Evolutionary conservation across 2,888 invertebrate genomes (phyloP), one percentile per base, ranked within the genome.

Genomic region (Anodontia alba): DNA sequence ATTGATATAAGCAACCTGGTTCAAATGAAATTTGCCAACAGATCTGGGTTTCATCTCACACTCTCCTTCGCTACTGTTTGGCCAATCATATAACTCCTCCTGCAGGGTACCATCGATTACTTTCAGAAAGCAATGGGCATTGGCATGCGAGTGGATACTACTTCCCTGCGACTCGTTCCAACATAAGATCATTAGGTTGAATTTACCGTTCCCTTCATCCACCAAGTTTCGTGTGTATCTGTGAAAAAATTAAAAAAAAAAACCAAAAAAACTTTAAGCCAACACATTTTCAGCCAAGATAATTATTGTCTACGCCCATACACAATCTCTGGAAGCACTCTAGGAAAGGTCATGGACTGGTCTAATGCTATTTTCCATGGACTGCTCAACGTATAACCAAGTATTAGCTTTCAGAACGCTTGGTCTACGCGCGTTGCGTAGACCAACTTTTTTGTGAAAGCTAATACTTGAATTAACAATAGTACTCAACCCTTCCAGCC

Each of bases 121-220:
- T 89, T 94, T 99, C 97, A 99, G 98, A 94, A 99, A 98, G 94
- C 99, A 99, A 93, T 99, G 99, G 0, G 99, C 97, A 92, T 99
- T 96, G 0, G 98, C 96, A 93, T 99, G 99, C 94, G 99, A 99
- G 94, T 99, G 99, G 88, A 99, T 98, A 15, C 97, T 97, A 0
- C 99, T 98, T 0, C 97, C 97, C 87, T 98, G 98, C 0, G 98
- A 98, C 93, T 98, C 98, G 29, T 98, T 98, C 99, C 99, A 99
- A 95, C 99, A 99, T n/a, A 99, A 95, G 38, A 98, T 96, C 97
- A 99, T 98, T 87, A 99, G 95, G 95, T 99, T 99, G 95, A 98
- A 99, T 93, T 98, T 98, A 0, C 98, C 99, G 94, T 99, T 99
- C 5, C 99, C 99, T 80, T 96, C 96, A 92, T 99, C 98, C 0